A percentile compares a stretch with the other conserved stretches of the same genome.
Conservation (phyloP, 2,113 vertebrate species). For the Gymnogyps californianus region DNA sequence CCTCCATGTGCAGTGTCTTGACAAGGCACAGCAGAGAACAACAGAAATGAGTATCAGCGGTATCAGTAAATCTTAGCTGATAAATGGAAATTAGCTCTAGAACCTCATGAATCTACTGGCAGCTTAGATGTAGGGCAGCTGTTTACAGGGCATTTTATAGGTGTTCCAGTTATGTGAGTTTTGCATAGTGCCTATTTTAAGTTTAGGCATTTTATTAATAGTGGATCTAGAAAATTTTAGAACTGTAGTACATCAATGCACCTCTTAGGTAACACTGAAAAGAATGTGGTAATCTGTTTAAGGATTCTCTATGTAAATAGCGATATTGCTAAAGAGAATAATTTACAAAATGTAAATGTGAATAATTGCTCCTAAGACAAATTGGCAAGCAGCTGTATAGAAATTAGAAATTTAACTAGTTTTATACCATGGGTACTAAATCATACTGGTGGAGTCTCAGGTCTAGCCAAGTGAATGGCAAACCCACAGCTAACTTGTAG, state of each 20-base stretch:
- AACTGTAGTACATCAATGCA: neutral
- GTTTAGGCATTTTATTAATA: constrained; percentile 24
- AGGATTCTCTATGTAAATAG: neutral
- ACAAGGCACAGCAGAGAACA: neutral
- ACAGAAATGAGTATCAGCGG: neutral
- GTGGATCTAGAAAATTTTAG: neutral
- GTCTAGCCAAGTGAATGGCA: neutral
- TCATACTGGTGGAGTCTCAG: neutral
- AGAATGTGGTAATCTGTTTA: neutral
- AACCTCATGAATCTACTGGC: neutral
- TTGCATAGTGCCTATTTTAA: neutral
- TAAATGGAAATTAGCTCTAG: neutral
- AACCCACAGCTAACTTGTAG: neutral
- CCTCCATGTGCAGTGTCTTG: neutral
- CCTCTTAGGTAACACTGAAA: neutral
- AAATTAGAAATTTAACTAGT: neutral
- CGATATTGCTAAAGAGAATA: neutral
- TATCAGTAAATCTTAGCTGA: neutral
- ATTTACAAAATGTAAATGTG: neutral
- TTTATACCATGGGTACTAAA: neutral
- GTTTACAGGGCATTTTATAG: neutral
- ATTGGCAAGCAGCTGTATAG: neutral
- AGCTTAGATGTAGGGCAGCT: neutral
- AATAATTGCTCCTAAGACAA: neutral
- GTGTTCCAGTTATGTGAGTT: neutral